A percentile compares a stretch with the other conserved stretches of the same genome.
These are phyloP conservation scores for Oxygymnocypris stewartii DNA, from an alignment of 2,113 vertebrate genomes.

Conservation along the genomic window DNA sequence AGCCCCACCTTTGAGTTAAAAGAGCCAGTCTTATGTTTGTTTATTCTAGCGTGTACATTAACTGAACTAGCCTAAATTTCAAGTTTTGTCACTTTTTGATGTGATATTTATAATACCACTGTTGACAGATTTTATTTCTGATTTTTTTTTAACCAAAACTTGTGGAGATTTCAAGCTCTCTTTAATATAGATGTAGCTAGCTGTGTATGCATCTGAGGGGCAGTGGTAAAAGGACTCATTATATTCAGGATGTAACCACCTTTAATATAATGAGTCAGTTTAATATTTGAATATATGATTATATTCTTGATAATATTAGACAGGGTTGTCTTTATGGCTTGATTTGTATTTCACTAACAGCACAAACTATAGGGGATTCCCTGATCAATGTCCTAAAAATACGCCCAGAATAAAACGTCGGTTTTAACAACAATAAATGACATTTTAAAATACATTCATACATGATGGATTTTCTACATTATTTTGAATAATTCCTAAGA, in stretches of 20 bases:
- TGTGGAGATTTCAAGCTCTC: no score
- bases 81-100: not conserved
- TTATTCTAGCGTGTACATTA: not conserved
- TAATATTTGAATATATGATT: no score
- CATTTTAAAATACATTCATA: not conserved
- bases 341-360: not conserved
- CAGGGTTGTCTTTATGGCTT: not conserved
- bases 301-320: no score
- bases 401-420: not conserved
- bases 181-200: no score
- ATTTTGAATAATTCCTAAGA: not conserved
- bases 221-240: no score
- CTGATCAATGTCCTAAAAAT: not conserved
- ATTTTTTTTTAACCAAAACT: no score
- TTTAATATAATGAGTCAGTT: no score
- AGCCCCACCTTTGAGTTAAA: not conserved
- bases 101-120: not conserved
- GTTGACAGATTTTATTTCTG: not conserved
- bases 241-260: no score
- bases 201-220: no score
- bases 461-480: not conserved
- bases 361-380: no score
- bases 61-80: not conserved
- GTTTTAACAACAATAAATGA: not conserved
- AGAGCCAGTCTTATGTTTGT: not conserved